Evolutionary conservation across 2,888 invertebrate genomes (phyloP), one percentile per base, ranked within the genome.

Genomic region (Cosmia trapezina): DNA sequence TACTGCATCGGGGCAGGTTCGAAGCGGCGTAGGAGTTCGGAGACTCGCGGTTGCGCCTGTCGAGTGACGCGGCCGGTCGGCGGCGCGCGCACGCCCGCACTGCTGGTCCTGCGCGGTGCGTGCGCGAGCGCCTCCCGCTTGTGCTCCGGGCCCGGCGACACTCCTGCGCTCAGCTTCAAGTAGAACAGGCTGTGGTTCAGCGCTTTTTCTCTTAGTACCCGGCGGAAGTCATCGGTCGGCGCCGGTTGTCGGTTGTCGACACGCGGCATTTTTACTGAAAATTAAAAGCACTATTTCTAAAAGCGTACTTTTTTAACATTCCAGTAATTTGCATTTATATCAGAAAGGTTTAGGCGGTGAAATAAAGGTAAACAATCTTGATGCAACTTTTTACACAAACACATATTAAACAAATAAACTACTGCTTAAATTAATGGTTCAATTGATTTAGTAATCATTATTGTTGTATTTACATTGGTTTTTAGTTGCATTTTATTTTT

Each of bases 1-100:
- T 96, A 96, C 93, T 96, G 96, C 96, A 95, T 96, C 77, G 94
- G 96, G 73, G 88, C 93, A 53, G 94, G 95, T 76, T 96, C 96
- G 86, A 96, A 96, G 47, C 94, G 93, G 54, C 94, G 93, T 72
- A 96, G 87, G 54, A 96, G 92, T 68, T 96, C 96, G 14, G 94
- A 94, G 76, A 96, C 94, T 78, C 95, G 94, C 72, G 96, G 95
- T 85, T 95, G 95, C 84, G 94, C 91, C 83, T 92, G 92, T 71
- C 93, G 90, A 65, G 89, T 76, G 83, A 93, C 88, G 91, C 95
- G 94, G 92, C 91, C 93, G 89, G 84, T 90, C 89, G 89, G 88
- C 89, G 92, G 92, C 93, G 93, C 93, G 92, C 93, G 93, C 93
- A 90, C 93, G 76, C 86, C 89, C 90, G 90, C 92, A 93, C 93